Evolutionary conservation across 1,140 invertebrate species (phyloP).

Genomic region (Octopus bimaculoides): DNA sequence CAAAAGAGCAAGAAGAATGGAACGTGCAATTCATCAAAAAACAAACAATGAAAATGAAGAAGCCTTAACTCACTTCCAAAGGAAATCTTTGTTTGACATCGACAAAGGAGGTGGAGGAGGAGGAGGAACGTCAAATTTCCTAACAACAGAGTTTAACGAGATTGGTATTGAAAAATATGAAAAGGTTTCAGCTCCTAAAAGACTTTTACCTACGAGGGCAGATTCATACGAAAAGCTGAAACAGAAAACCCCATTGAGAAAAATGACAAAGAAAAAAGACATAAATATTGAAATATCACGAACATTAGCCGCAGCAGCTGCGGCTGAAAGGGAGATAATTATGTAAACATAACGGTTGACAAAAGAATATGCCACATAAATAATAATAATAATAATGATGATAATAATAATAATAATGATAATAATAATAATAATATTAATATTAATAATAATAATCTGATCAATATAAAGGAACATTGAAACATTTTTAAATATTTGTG

Average conservation of each 20-base stretch:
- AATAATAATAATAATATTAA: background rate
- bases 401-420: background rate
- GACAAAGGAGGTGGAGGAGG: conserved; percentile 29
- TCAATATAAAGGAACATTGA: background rate
- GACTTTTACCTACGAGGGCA: background rate
- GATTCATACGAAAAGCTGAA: conserved; percentile 22
- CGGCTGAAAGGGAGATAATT: conserved; percentile 31
- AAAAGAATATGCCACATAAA: background rate
- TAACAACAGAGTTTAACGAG: conserved; percentile 41
- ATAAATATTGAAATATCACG: conserved; percentile 35
- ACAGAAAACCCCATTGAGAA: conserved; percentile 27
- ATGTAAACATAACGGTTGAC: conserved; percentile 20
- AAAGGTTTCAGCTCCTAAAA: conserved; percentile 19
- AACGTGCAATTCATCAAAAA: conserved; percentile 15
- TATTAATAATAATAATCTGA: background rate
- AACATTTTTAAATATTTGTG: background rate
- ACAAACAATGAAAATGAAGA: conserved; percentile 89
- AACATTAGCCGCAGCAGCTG: conserved; percentile 20
- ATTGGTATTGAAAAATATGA: conserved; percentile 44
- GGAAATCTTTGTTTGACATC: conserved; percentile 48
- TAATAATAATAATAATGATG: background rate
- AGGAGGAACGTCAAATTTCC: conserved; percentile 19
- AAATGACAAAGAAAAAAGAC: conserved; percentile 34
- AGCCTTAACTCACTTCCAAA: conserved; percentile 67
- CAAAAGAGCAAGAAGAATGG: conserved; percentile 66